Evolutionary conservation across 2,113 vertebrate genomes (phyloP).

Genomic region (Tyrannus savana): DNA sequence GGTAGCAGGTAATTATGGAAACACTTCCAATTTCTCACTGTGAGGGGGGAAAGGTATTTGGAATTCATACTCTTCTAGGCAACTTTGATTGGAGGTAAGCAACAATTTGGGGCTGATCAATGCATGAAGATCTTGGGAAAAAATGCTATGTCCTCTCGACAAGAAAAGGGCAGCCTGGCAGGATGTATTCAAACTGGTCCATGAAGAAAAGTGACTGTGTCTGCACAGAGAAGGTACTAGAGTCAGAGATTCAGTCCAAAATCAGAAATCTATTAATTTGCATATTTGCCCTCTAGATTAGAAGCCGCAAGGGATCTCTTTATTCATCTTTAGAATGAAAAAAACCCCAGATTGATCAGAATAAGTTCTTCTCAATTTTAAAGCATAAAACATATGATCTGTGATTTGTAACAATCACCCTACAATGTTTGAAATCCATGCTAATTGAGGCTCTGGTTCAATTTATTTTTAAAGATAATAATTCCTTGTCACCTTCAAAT

Average conservation of each 20-base stretch:
- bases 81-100: background rate
- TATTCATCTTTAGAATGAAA: background rate
- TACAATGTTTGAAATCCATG: background rate
- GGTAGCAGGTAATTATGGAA: background rate
- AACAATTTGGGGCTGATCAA: background rate
- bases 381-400: background rate
- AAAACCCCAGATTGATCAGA: background rate
- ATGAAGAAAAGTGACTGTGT: fast-evolving
- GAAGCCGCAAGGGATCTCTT: background rate
- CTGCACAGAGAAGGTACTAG: background rate
- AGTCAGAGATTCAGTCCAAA: background rate
- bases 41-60: background rate
- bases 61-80: background rate
- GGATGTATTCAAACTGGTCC: background rate
- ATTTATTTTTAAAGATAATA: background rate
- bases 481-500: background rate
- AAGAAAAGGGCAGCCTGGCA: background rate
- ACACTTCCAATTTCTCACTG: background rate
- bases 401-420: background rate
- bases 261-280: background rate
- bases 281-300: background rate
- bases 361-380: background rate
- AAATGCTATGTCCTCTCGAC: background rate
- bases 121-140: background rate
- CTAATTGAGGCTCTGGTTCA: background rate